Base-by-base conservation (phyloP, 1,140 invertebrate genomes). In the Cardiocondyla obscurior region DNA sequence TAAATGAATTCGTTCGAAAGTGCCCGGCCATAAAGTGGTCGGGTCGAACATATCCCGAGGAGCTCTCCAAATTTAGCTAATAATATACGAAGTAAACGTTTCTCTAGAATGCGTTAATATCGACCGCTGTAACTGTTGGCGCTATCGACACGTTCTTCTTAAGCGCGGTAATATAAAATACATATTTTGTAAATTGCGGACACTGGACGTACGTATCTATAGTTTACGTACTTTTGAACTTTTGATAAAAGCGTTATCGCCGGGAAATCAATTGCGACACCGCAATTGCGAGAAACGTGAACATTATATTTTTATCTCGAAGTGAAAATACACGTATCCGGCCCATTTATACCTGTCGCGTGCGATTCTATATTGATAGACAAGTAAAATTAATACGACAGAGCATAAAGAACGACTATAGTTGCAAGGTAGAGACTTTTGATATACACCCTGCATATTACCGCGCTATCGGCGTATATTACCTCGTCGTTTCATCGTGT, bases 1-100 rank as follows among this genome's bases (percentile, higher is more conserved):
- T 46, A 44, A 73, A 72, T 46, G 46, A 79, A 79, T 69, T 79
- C 33, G 46, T 79, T 53, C 30, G 33, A 39, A 53, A 77, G 16
- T 69, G 19, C 25, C 22, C 46, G 62, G 39, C 46, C n/a, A 25
- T 79, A 55, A 76, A 64, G n/a, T 12, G 62, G 30, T 39, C 33
- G 33, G n/a, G 25, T 22, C 60, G 64, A 77, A 77, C 39, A 67
- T 67, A 76, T 76, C 42, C 42, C 19, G 39, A 39, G 14, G 33
- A 77, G 5, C 69, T 39, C 7, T 42, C 30, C 10, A 33, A 49
- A 69, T 22, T 22, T 12, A 42, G 33, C 62, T 69, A 79, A 69
- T 69, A 69, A 79, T 53, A 57, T 16, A 42, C 33, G n/a, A 69
- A 69, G 42, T 69, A 19, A 69, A 79, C 33, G 33, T 22, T 77